Evolutionary conservation across 2,797 vertebrate genomes (phyloP), one percentile per base, ranked within the genome.

Genomic region (Clarias laeviceps): DNA sequence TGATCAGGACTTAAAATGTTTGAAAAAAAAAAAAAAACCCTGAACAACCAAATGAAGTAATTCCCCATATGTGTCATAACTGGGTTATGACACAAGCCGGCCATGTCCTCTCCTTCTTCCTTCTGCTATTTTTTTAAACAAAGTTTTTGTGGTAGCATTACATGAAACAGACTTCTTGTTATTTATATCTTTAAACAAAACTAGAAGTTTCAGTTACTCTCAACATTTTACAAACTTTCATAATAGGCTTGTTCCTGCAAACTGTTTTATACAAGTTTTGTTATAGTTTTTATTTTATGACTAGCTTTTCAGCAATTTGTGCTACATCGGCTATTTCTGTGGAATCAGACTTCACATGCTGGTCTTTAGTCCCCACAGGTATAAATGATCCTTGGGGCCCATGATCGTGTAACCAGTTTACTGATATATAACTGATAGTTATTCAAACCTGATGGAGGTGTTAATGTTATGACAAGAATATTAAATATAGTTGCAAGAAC

Each of bases 1-100:
- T 45, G 34, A 37, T 78, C 74, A 77, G 32, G 77, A 80, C 34
- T n/a, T 9, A 6, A 40, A 73, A 73, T n/a, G 24, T 64, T n/a
- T 57, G 4, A 57, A 57, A 69, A 69, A 70, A 2, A 70, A 40
- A 37, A 17, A 37, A 9, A 69, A 37, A 15, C 17, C 17, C 68
- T 12, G 68, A 37, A 37, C 68, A 37, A 40, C 18, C 9, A 5
- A 15, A 2, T 29, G 15, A 37, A 27, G 15, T 8, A 29, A 74
- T 74, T 74, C 72, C n/a, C 72, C 27, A 76, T 9, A 76, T 29
- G n/a, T n/a, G n/a, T n/a, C n/a, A n/a, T n/a, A n/a, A 56, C 0
- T 54, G 70, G 69, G 40, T 18, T 18, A 54, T 27, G 18, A 37
- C 32, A 69, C 24, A 72, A 72, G 70, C 14, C 12, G 27, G 5